Percentiles rank a stretch among this genome's conserved stretches.
Evolutionary conservation across 2,888 invertebrate species (phyloP).

Genomic region (Xestia sexstrigata): DNA sequence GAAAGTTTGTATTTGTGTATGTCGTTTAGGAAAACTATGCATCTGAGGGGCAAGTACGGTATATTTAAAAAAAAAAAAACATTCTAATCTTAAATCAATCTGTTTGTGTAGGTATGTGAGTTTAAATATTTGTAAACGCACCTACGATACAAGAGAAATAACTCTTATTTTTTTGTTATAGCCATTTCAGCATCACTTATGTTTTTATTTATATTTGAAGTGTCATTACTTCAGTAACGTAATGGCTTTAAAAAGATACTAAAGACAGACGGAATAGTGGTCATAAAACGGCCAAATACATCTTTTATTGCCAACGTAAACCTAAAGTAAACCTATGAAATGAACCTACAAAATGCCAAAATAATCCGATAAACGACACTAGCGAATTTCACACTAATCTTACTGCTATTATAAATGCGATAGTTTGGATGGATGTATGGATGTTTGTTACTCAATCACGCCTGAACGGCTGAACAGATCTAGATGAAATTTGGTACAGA

Average conservation of each 20-base stretch:
- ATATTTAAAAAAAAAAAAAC: too few relatives aligned
- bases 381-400: not conserved
- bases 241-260: not conserved
- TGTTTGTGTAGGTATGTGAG: not conserved
- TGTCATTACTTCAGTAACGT: not conserved
- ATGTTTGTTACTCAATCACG: too few relatives aligned
- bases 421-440: too few relatives aligned
- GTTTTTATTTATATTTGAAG: constrained; percentile 4
- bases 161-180: not conserved
- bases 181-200: not conserved
- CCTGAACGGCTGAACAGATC: too few relatives aligned
- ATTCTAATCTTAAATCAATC: not conserved
- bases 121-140: not conserved
- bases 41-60: not conserved
- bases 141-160: not conserved
- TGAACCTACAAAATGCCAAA: not conserved
- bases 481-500: too few relatives aligned
- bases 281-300: not conserved
- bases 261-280: constrained; percentile 1
- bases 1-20: not conserved
- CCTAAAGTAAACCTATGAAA: not conserved
- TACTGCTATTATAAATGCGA: too few relatives aligned
- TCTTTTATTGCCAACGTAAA: not conserved
- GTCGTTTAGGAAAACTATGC: not conserved
- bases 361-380: not conserved